Conservation (phyloP, 2,888 invertebrate genomes). For the Caenorhabditis doughertyi region DNA sequence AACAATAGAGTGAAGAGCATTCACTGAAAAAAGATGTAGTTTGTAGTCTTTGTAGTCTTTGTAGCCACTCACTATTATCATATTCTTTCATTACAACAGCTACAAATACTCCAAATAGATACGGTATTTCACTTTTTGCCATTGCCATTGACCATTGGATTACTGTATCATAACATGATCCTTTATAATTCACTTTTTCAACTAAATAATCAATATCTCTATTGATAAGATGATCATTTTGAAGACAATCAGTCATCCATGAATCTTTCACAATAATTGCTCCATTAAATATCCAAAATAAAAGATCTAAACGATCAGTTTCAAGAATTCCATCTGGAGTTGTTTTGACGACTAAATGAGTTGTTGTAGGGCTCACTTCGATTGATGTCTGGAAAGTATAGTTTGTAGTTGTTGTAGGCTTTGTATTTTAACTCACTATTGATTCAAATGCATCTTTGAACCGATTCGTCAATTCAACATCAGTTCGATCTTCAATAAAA, state of each 20-base stretch:
- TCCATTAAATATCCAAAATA: conserved; percentile 26
- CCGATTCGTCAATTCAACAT: neutral
- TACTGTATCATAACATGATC: conserved; percentile 1
- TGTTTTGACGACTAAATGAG: neutral
- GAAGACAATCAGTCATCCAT: conserved; percentile 28
- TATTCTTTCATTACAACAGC: conserved; percentile 2
- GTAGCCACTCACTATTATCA: conserved; percentile 1
- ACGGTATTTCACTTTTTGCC: conserved; percentile 20
- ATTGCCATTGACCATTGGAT: conserved; percentile 12
- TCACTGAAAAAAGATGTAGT: neutral
- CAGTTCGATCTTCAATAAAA: neutral
- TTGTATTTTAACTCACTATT: conserved; percentile 11
- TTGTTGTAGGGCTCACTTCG: too few species aligned
- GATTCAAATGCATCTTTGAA: neutral
- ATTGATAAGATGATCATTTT: neutral
- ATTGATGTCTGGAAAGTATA: too few species aligned
- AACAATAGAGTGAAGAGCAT: neutral
- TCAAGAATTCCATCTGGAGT: conserved; percentile 15
- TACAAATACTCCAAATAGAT: neutral
- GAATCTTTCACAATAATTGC: conserved; percentile 28
- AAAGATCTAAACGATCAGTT: neutral
- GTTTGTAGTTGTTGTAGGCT: too few species aligned
- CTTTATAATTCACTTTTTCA: conserved; percentile 4
- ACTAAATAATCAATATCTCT: conserved; percentile 16
- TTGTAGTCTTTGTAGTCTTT: neutral